Percentiles rank a stretch among this genome's conserved stretches.
Conservation (phyloP, 1,140 invertebrate genomes). For the Drosophila pruinosa region DNA sequence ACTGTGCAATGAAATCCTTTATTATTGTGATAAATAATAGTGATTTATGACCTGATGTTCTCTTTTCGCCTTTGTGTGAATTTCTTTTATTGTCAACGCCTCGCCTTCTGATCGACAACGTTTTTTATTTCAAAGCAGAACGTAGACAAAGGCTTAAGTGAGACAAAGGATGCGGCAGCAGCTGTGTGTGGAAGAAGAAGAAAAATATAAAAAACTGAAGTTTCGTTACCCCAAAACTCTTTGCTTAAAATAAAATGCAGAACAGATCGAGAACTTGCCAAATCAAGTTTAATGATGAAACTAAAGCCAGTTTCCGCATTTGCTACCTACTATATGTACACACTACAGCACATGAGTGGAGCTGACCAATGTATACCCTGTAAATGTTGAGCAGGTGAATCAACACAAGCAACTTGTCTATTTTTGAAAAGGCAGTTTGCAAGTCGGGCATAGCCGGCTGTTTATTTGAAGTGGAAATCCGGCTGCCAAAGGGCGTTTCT, state of each 20-base stretch:
- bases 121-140: conserved; percentile 36
- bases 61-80: not conserved
- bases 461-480: conserved; percentile 10
- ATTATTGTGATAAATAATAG: not conserved
- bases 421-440: too few species aligned
- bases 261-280: conserved; percentile 32
- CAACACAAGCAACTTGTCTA: too few species aligned
- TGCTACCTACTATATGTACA: not conserved
- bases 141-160: conserved; percentile 55
- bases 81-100: conserved; percentile 48
- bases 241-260: conserved; percentile 17
- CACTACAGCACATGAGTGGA: too few species aligned
- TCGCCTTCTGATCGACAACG: conserved; percentile 43
- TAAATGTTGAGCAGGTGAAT: not conserved
- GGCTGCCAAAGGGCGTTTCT: conserved; percentile 19
- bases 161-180: conserved; percentile 52
- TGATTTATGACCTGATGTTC: too few species aligned
- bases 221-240: conserved; percentile 36
- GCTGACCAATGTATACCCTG: not conserved
- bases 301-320: not conserved
- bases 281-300: conserved; percentile 38
- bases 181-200: conserved; percentile 31
- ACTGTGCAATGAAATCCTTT: too few species aligned
- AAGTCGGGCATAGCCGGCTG: not conserved
- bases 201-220: conserved; percentile 36